These are phyloP conservation scores for Oostethus manadensis DNA, from an alignment of 2,113 vertebrate genomes.

Conservation along the genomic window DNA sequence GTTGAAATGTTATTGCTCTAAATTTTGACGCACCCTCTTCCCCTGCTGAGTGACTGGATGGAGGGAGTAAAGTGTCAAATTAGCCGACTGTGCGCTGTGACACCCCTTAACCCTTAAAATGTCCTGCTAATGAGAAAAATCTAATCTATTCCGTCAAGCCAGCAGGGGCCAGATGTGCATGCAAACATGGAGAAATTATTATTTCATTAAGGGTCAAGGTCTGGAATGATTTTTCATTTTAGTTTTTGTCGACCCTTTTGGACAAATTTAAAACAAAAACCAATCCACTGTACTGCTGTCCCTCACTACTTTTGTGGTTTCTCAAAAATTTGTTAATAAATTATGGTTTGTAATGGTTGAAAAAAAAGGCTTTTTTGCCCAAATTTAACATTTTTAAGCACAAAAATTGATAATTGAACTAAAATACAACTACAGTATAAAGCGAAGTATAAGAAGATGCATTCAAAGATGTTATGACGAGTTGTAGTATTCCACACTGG, in stretches of 20 bases:
- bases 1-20: constrained; percentile 28
- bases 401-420: no score
- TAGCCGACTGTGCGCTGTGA: constrained; percentile 41
- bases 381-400: no score
- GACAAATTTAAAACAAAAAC: no score
- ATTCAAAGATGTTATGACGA: no score
- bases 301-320: no score
- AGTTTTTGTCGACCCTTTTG: background rate
- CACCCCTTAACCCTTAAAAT: constrained; percentile 55
- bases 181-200: constrained; percentile 29
- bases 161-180: constrained; percentile 32
- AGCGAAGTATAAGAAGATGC: no score
- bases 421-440: no score
- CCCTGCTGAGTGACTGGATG: constrained; percentile 33
- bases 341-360: no score
- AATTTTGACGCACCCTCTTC: constrained; percentile 22
- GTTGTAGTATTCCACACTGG: no score
- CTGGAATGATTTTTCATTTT: constrained; percentile 14
- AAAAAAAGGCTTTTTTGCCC: no score
- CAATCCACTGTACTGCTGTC: no score
- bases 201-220: constrained; percentile 29
- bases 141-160: constrained; percentile 30
- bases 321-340: no score
- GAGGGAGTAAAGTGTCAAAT: constrained; percentile 46
- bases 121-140: constrained; percentile 44